Conservation (phyloP, 53 echinoderm and acorn worm genomes). For the Temnopleurus reevesii region DNA sequence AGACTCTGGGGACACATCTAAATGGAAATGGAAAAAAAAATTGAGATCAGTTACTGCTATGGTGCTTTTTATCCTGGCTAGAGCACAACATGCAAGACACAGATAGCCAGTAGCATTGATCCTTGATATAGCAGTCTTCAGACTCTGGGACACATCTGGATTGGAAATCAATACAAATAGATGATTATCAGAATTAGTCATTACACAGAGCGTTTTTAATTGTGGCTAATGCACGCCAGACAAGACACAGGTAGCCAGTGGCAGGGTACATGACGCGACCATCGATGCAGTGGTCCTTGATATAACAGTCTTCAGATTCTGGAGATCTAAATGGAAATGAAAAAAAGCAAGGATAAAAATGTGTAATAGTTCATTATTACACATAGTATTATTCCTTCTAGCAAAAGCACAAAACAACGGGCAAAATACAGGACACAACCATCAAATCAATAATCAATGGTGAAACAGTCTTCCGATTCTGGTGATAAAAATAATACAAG, state of each 20-base stretch:
- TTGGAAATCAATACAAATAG: no score
- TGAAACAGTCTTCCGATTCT: no score
- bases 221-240: conserved; percentile 77
- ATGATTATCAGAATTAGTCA: no score
- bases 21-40: not conserved
- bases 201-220: conserved; percentile 62
- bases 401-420: no score
- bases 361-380: no score
- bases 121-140: conserved; percentile 67
- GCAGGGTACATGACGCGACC: conserved; percentile 83
- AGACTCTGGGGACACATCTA: conserved; percentile 74
- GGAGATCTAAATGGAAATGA: no score
- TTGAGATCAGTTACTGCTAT: no score
- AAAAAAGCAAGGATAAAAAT: no score
- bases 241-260: conserved; percentile 79
- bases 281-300: conserved; percentile 80
- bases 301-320: conserved; percentile 69
- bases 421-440: no score
- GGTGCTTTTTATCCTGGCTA: conserved; percentile 65
- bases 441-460: no score
- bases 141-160: conserved; percentile 80
- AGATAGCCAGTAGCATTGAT: conserved; percentile 82
- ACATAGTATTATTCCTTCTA: no score
- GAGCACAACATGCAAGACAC: conserved; percentile 75
- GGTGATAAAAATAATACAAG: no score